Percentiles rank a stretch among this genome's conserved stretches.
These are phyloP conservation scores for Accipiter virgatus DNA, from an alignment of 2,113 vertebrate genomes.

Conservation along the genomic window DNA sequence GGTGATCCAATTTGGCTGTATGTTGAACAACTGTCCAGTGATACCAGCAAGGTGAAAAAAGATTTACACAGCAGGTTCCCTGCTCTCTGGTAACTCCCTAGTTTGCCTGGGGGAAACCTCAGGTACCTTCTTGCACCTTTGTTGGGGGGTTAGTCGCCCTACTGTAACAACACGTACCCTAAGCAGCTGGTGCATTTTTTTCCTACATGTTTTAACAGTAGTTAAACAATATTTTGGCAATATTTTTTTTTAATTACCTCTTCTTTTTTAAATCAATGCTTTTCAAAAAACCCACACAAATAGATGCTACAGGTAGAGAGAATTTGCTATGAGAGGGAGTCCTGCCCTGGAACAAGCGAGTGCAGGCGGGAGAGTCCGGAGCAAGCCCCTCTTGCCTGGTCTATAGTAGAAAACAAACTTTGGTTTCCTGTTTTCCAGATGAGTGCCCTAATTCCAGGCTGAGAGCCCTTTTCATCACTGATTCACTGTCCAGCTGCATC, in stretches of 20 bases:
- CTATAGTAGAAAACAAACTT: background rate
- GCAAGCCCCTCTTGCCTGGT: background rate
- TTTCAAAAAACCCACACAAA: background rate
- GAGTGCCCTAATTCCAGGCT: background rate
- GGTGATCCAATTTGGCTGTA: background rate
- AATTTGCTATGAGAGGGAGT: background rate
- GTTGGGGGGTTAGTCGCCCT: rapidly evolving
- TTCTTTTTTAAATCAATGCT: background rate
- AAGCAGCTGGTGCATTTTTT: background rate
- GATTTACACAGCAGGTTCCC: background rate
- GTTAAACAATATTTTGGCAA: background rate
- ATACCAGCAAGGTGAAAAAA: background rate
- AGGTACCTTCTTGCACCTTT: background rate
- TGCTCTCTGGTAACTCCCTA: background rate
- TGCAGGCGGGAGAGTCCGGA: background rate
- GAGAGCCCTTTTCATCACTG: background rate
- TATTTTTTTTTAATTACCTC: background rate
- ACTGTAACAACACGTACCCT: background rate
- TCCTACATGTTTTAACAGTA: rapidly evolving
- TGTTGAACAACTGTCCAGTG: background rate
- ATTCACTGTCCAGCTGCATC: rapidly evolving
- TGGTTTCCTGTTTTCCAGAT: background rate
- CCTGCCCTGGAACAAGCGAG: background rate
- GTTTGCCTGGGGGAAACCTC: background rate
- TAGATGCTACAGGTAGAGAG: background rate